A percentile compares a stretch with the other conserved stretches of the same genome.
Conservation (phyloP, 2,888 invertebrate genomes). For the Papilio elwesi region DNA sequence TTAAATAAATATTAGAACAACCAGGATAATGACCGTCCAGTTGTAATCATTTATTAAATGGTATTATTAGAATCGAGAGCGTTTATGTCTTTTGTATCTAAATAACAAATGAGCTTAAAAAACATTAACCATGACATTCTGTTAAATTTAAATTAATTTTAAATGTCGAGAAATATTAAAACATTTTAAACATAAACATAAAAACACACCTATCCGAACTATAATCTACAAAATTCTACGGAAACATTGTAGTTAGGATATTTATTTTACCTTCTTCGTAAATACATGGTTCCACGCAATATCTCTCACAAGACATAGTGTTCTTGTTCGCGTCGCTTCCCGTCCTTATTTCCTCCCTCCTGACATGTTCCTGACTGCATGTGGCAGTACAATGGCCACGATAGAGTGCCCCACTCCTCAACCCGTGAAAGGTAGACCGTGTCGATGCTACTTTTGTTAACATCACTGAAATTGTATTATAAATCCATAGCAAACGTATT, state of each 20-base stretch:
- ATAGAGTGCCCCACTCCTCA: slow-evolving; percentile 29
- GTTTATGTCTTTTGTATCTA: slow-evolving; percentile 12
- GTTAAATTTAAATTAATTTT: too few species aligned
- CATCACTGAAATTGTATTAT: slow-evolving; percentile 6
- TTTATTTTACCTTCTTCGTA: not conserved
- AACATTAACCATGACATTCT: too few species aligned
- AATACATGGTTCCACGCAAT: slow-evolving; percentile 12
- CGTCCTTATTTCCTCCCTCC: slow-evolving; percentile 32
- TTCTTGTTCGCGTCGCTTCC: slow-evolving; percentile 21
- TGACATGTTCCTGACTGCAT: slow-evolving; percentile 33
- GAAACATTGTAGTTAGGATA: too few species aligned
- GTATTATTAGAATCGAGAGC: slow-evolving; percentile 37
- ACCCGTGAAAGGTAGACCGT: slow-evolving; percentile 13
- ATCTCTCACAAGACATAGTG: slow-evolving; percentile 24
- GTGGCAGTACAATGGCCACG: slow-evolving; percentile 32
- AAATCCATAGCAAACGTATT: not conserved
- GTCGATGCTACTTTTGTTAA: slow-evolving; percentile 20
- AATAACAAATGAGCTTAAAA: too few species aligned
- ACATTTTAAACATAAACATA: too few species aligned
- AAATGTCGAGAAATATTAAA: too few species aligned
- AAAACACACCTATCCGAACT: too few species aligned
- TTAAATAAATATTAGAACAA: slow-evolving; percentile 49
- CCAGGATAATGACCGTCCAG: slow-evolving; percentile 36
- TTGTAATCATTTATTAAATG: slow-evolving; percentile 22
- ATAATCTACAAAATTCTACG: too few species aligned